A percentile compares a stretch with the other conserved stretches of the same genome.
phyloP scores from a whole-genome alignment of 2,888 invertebrate genomes.

The Sicus ferrugineus region DNA sequence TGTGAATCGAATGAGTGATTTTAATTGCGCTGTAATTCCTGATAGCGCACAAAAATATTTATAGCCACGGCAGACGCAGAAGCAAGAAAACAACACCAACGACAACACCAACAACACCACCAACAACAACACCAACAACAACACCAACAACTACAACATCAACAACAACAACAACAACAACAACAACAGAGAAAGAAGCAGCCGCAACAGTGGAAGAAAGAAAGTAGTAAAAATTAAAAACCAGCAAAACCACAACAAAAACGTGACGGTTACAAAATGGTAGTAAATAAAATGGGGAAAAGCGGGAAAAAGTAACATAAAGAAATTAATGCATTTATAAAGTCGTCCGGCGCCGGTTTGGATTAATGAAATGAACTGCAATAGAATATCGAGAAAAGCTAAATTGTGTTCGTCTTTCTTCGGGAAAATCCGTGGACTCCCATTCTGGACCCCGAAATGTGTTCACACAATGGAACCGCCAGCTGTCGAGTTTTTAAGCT shows the following conservation, averaged over 20 bases:
- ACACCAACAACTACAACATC: neutral
- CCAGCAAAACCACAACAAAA: neutral
- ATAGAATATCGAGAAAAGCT: no score
- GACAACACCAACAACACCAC: neutral
- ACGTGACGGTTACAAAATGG: neutral
- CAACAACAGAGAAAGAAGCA: neutral
- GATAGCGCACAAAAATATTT: slow-evolving; percentile 22
- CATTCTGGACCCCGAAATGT: no score
- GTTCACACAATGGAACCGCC: no score
- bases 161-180: neutral
- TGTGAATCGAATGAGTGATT: slow-evolving; percentile 27
- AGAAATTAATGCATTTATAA: no score
- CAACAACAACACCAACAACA: slow-evolving; percentile 9
- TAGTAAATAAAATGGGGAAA: neutral
- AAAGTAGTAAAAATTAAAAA: neutral
- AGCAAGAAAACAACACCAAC: no score
- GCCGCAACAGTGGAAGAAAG: neutral
- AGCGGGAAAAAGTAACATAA: neutral
- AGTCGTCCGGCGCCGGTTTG: no score
- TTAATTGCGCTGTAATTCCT: slow-evolving; percentile 31
- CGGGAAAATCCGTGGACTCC: no score
- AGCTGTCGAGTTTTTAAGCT: no score
- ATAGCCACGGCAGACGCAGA: neutral
- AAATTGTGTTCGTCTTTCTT: no score
- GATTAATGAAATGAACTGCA: no score